Evolutionary conservation across 2,113 vertebrate species (phyloP), one percentile per base, ranked within the genome.

Genomic region (Mionectes macconnelli): DNA sequence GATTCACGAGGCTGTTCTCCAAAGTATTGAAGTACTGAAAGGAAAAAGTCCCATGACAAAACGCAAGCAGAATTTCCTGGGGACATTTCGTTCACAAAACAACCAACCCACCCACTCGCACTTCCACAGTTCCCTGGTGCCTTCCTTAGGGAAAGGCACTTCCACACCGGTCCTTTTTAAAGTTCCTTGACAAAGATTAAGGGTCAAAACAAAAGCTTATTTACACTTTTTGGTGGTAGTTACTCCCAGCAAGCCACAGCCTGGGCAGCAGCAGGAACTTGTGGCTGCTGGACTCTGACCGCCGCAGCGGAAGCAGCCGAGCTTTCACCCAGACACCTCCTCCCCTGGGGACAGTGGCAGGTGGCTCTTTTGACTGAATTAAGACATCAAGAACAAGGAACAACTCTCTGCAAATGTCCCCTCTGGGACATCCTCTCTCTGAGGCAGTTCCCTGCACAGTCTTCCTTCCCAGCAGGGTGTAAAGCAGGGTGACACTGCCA

Each of bases 1-100:
- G 98, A 95, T 98, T 99, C 97, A 99, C 98, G 0, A 99, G 98
- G 97, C 99, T 99, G 98, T 99, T 99, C 97, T 99, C 99, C 95
- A 99, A 97, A 62, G 98, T 99, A 96, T 84, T 99, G 97, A 99
- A 99, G 98, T 99, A 99, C 99, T 99, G 97, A 7, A 93, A 95
- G 47, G 67, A 96, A 70, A 95, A 60, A 45, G 55, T 73, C n/a
- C 13, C 62, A 25, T 84, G 68, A 95, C 42, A 83, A 93, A 94
- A 92, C 0, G 23, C 53, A 66, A 86, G 35, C 31, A 53, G 35
- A 67, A 72, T 67, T 63, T 73, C 60, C 59, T 0, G 11, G 52
- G 35, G 45, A 72, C 49, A 56, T 49, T 73, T 56, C 30, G 37
- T 56, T 55, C 59, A 63, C 25, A 67, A 30, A 82, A 23, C n/a